These are phyloP conservation scores for Bombylius discolor DNA, from an alignment of 2,888 invertebrate genomes.

Conservation along the genomic window DNA sequence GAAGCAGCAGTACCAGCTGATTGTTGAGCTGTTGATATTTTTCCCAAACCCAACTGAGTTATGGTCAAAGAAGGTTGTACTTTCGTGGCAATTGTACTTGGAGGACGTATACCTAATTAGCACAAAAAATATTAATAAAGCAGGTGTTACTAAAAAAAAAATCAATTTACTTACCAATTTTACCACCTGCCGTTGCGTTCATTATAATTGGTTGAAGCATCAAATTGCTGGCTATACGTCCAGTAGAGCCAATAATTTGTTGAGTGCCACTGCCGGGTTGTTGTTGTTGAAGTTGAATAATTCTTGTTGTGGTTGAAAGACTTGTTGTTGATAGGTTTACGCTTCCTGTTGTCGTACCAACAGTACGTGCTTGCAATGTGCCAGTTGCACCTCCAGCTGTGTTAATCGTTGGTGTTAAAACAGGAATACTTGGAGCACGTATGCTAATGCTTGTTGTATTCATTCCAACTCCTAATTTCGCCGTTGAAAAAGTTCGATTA, in stretches of 20 bases:
- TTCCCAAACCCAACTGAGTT: slow-evolving; percentile 31
- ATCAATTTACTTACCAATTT: slow-evolving; percentile 25
- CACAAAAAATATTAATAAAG: background rate
- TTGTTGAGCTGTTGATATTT: slow-evolving; percentile 21
- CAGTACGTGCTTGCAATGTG: slow-evolving; percentile 12
- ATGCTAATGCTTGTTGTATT: slow-evolving; percentile 35
- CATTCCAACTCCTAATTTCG: slow-evolving; percentile 24
- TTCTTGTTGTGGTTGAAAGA: slow-evolving; percentile 28
- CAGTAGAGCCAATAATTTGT: slow-evolving; percentile 29
- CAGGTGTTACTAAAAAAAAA: background rate
- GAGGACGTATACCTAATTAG: slow-evolving; percentile 28
- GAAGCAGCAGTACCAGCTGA: slow-evolving; percentile 10
- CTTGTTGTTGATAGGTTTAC: slow-evolving; percentile 26
- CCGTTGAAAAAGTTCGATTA: slow-evolving; percentile 28
- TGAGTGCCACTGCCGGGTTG: slow-evolving; percentile 27
- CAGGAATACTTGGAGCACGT: slow-evolving; percentile 29
- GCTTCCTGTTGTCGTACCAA: slow-evolving; percentile 19
- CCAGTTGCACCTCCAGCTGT: slow-evolving; percentile 14
- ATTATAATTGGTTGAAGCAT: slow-evolving; percentile 36
- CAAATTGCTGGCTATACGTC: slow-evolving; percentile 30
- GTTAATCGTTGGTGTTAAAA: slow-evolving; percentile 22
- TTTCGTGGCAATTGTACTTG: slow-evolving; percentile 33
- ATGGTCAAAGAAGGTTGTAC: slow-evolving; percentile 35
- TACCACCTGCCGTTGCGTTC: slow-evolving; percentile 25
- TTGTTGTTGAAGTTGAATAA: slow-evolving; percentile 33